Conservation (phyloP, 2,113 vertebrate species). For the Boleophthalmus pectinirostris region DNA sequence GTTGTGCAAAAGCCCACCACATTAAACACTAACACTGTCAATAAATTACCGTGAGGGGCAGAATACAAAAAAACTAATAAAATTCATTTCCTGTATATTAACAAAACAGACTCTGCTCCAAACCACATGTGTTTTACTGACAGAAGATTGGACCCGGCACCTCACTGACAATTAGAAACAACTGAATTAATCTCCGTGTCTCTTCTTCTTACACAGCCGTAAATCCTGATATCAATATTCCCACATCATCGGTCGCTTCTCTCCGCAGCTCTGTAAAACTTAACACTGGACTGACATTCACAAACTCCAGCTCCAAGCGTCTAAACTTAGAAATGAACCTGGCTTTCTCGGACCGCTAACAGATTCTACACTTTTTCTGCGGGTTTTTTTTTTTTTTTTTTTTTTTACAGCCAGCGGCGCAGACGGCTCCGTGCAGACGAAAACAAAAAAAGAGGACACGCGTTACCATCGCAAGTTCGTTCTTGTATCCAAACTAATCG, state of each 20-base stretch:
- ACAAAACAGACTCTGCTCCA: no score
- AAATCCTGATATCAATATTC: neutral
- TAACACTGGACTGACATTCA: slow-evolving; percentile 40
- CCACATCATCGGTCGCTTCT: slow-evolving; percentile 37
- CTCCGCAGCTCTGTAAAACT: slow-evolving; percentile 38
- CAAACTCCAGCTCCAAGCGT: slow-evolving; percentile 31
- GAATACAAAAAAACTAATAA: no score
- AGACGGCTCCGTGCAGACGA: neutral
- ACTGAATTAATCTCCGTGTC: no score
- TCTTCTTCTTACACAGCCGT: no score
- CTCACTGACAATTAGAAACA: no score
- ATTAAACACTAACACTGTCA: no score
- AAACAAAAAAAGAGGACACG: neutral
- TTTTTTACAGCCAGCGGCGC: neutral
- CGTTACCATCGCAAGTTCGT: neutral
- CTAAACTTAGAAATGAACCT: slow-evolving; percentile 60
- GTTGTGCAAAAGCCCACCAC: no score
- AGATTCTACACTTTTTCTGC: slow-evolving; percentile 63
- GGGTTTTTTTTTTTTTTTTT: no score
- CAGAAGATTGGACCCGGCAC: no score
- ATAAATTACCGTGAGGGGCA: no score
- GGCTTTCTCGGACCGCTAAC: slow-evolving; percentile 52
- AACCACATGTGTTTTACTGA: no score
- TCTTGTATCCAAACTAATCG: neutral
- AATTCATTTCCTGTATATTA: no score